A percentile compares a stretch with the other conserved stretches of the same genome.
phyloP scores from a whole-genome alignment of 2,888 invertebrate genomes.

The Noctuana brunneofusca region DNA sequence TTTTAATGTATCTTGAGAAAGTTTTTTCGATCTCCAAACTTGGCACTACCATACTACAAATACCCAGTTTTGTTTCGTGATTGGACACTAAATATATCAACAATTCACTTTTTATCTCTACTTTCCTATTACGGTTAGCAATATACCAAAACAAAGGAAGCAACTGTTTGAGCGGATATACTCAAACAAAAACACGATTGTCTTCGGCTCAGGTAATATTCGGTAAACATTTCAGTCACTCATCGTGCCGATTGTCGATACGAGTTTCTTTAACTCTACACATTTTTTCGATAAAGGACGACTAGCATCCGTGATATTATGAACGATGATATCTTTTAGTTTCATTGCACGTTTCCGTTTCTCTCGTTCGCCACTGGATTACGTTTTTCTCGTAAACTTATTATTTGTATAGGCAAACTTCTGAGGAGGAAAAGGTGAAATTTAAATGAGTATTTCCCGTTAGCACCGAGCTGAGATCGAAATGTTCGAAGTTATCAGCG shows the following conservation, averaged over 20 bases:
- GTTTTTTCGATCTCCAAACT: slow-evolving; percentile 12
- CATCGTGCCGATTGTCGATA: slow-evolving; percentile 4
- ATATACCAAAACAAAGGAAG: slow-evolving; percentile 22
- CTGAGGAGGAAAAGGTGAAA: slow-evolving; percentile 39
- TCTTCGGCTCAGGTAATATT: slow-evolving; percentile 20
- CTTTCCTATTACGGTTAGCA: not conserved
- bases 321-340: slow-evolving; percentile 31
- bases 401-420: slow-evolving; percentile 35
- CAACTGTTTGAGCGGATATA: slow-evolving; percentile 7
- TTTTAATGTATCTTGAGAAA: slow-evolving; percentile 30
- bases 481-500: slow-evolving; percentile 35
- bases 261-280: slow-evolving; percentile 9
- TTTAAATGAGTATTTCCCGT: slow-evolving; percentile 38
- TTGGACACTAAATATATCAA: slow-evolving; percentile 7
- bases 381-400: slow-evolving; percentile 34
- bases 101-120: slow-evolving; percentile 3
- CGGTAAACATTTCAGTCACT: slow-evolving; percentile 9
- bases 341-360: slow-evolving; percentile 29
- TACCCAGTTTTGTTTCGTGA: slow-evolving; percentile 12
- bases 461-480: slow-evolving; percentile 36
- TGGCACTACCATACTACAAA: slow-evolving; percentile 9
- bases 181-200: slow-evolving; percentile 26
- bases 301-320: slow-evolving; percentile 31
- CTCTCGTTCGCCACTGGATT: slow-evolving; percentile 18
- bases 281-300: slow-evolving; percentile 22